Evolutionary conservation across 2,888 invertebrate species (phyloP).

Genomic region (Nysson spinosus): DNA sequence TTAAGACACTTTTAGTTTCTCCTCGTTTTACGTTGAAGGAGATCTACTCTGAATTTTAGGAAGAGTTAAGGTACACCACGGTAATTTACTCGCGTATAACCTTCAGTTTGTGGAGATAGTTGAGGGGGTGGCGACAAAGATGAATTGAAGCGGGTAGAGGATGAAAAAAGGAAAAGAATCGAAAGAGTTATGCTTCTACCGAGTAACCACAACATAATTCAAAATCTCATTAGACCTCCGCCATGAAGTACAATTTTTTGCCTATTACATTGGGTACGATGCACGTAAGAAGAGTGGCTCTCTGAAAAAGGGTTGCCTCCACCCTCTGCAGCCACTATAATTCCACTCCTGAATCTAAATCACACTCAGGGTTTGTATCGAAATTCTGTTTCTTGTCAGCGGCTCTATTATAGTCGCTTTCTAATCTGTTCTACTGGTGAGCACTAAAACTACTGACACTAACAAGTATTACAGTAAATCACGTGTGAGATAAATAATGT

Average conservation of each 20-base stretch:
- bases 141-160: slow-evolving; percentile 24
- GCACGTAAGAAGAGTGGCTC: slow-evolving; percentile 50
- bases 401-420: too few relatives aligned
- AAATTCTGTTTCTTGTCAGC: slow-evolving; percentile 24
- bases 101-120: slow-evolving; percentile 2
- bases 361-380: slow-evolving; percentile 19
- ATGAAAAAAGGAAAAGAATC: slow-evolving; percentile 4
- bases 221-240: slow-evolving; percentile 74
- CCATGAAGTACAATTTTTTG: slow-evolving; percentile 71
- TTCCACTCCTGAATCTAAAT: slow-evolving; percentile 23
- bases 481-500: too few relatives aligned
- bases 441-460: too few relatives aligned
- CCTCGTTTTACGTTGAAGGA: slow-evolving; percentile 6
- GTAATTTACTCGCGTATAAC: slow-evolving; percentile 71
- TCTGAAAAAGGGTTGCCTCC: slow-evolving; percentile 36
- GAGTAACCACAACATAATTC: slow-evolving; percentile 71
- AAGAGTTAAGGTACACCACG: slow-evolving; percentile 51
- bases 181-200: slow-evolving; percentile 56
- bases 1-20: slow-evolving; percentile 22
- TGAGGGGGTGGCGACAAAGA: slow-evolving; percentile 1
- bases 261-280: slow-evolving; percentile 58
- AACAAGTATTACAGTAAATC: too few relatives aligned
- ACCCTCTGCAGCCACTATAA: slow-evolving; percentile 16
- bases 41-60: slow-evolving; percentile 57
- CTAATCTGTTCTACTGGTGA: too few relatives aligned